Conservation (phyloP, 2,113 vertebrate genomes). For the Lamprotornis superbus region DNA sequence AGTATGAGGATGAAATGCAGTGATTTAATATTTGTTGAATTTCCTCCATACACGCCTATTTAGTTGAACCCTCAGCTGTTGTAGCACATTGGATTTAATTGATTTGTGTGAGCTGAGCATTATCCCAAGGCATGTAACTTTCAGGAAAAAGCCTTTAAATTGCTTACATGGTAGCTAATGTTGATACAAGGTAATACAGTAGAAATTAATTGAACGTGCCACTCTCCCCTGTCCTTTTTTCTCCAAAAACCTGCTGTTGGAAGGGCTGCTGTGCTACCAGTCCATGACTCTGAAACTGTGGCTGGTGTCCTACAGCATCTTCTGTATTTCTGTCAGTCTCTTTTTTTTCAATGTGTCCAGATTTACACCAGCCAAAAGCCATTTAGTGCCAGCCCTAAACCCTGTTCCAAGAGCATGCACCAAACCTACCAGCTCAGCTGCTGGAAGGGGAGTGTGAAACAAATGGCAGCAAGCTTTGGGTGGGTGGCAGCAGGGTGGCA, state of each 20-base stretch:
- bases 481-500: neutral
- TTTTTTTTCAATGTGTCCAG: neutral
- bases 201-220: neutral
- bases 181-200: neutral
- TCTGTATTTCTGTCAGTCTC: neutral
- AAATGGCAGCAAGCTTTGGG: neutral
- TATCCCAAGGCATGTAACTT: neutral
- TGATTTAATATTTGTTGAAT: neutral
- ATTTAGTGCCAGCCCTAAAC: neutral
- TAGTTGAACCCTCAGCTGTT: slow-evolving; percentile 19
- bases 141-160: neutral
- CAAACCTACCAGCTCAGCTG: neutral
- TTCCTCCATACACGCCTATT: neutral
- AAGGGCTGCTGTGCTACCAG: neutral
- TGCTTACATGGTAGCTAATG: neutral
- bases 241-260: neutral
- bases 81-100: neutral
- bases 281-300: neutral
- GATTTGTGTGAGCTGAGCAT: neutral
- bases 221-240: neutral
- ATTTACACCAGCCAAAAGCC: neutral
- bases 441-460: neutral
- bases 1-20: neutral
- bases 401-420: neutral
- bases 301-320: neutral